A percentile compares a stretch with the other conserved stretches of the same genome.
Conservation (phyloP, 2,113 vertebrate genomes). For the Ascaphus truei region DNA sequence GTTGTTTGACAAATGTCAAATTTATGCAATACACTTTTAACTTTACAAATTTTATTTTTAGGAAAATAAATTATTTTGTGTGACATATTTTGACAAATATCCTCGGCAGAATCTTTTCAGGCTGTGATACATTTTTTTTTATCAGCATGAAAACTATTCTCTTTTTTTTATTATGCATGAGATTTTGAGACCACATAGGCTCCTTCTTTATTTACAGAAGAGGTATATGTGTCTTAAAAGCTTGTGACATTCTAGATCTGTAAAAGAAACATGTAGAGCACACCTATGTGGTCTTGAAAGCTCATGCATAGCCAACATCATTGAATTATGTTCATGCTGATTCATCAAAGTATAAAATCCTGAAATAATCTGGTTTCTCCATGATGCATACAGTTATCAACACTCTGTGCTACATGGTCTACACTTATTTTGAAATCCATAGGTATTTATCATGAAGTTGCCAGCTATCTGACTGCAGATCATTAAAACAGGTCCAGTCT, state of each 20-base stretch:
- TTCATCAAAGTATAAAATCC: not conserved
- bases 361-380: not conserved
- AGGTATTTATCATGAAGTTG: not conserved
- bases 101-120: not conserved
- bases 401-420: not conserved
- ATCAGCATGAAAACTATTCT: not conserved
- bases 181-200: not conserved
- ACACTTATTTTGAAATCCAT: not conserved
- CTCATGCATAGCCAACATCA: slow-evolving; percentile 1
- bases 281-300: not conserved
- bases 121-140: not conserved
- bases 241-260: not conserved
- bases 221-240: not conserved
- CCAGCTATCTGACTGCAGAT: too few relatives aligned
- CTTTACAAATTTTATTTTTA: too few relatives aligned
- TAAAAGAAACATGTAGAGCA: not conserved
- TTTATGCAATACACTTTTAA: not conserved
- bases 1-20: not conserved
- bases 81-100: not conserved
- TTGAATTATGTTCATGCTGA: slow-evolving; percentile 6
- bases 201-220: not conserved
- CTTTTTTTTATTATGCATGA: slow-evolving; percentile 5
- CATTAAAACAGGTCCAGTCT: too few relatives aligned
- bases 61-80: not conserved
- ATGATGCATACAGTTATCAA: not conserved